Base-by-base conservation (phyloP, 2,797 vertebrate genomes). In the Xenopus petersii region DNA sequence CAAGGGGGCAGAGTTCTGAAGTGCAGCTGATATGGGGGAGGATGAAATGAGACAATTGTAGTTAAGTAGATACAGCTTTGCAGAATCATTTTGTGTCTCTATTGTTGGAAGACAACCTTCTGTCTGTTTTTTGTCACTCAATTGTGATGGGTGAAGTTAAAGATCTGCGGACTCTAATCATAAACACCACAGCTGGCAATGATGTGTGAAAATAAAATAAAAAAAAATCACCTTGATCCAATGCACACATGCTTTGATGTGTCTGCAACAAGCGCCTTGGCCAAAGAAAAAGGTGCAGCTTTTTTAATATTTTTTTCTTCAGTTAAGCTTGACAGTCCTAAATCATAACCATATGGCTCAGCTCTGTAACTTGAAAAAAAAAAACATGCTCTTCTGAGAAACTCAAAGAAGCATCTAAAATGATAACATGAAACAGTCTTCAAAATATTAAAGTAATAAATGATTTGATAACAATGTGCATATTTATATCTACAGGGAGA, bases 331-430 rank as follows among this genome's bases (percentile, higher is more conserved):
- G 94, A 98, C 93, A 92, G 95, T 92, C 90, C 92, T 84, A 98
- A 98, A 98, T 98, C 93, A 98, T 93, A 98, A 98, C 95, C 97
- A 98, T 93, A 98, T 98, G 96, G 95, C 85, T 86, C 92, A 93
- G 91, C 94, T 95, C 91, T 90, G 94, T 68, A 84, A 89, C 88
- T 84, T 75, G 60, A 80, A 84, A 83, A 84, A 72, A 64, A 26
- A 56, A 92, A 89, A 88, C 85, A 89, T 91, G 92, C 87, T 88
- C 80, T 89, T 89, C 88, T 87, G 83, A 86, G 91, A 88, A 92
- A 92, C 89, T 88, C 86, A 85, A 89, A 95, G 94, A 95, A 89
- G 93, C 92, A 94, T 95, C 94, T 95, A 94, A 94, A 42, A 93
- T 91, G 93, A 95, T 97, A 98, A 98, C 96, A 94, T 89, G 91